phyloP scores from a whole-genome alignment of 2,797 vertebrate genomes.

The Oryzias dopingdopingensis region DNA sequence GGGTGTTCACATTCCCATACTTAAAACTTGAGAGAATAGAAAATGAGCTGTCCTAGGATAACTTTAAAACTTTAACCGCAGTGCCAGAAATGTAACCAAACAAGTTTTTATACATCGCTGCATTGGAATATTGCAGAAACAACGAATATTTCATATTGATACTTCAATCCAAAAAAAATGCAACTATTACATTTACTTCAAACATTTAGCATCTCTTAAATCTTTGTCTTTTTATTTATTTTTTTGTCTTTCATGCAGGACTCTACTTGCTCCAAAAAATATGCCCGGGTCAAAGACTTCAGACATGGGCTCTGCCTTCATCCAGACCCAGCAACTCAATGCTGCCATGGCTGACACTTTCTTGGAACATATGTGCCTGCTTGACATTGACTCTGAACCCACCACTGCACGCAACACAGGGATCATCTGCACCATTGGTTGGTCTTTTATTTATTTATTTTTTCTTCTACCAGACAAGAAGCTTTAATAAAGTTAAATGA shows the following conservation, averaged over 20 bases:
- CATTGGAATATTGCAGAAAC: too few species aligned
- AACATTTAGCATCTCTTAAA: too few species aligned
- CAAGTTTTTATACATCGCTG: too few species aligned
- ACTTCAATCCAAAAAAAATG: too few species aligned
- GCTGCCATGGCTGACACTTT: slow-evolving; percentile 97
- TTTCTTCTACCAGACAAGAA: neutral
- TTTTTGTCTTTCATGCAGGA: slow-evolving; percentile 49
- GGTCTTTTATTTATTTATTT: slow-evolving; percentile 40
- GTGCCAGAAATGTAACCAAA: too few species aligned
- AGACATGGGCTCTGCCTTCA: slow-evolving; percentile 90
- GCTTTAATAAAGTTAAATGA: too few species aligned
- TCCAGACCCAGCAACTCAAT: slow-evolving; percentile 95
- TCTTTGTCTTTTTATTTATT: neutral
- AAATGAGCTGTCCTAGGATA: too few species aligned
- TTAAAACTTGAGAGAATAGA: too few species aligned
- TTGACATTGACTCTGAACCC: slow-evolving; percentile 95
- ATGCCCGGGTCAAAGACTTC: slow-evolving; percentile 82
- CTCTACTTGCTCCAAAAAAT: slow-evolving; percentile 37
- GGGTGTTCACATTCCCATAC: too few species aligned
- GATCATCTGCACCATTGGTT: slow-evolving; percentile 99
- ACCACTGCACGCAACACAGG: slow-evolving; percentile 95
- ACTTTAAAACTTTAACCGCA: too few species aligned
- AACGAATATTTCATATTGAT: too few species aligned
- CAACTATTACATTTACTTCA: too few species aligned
- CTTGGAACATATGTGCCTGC: slow-evolving; percentile 95